A percentile compares a stretch with the other conserved stretches of the same genome.
Conservation (phyloP, 2,113 vertebrate species). For the Galeopterus variegatus region DNA sequence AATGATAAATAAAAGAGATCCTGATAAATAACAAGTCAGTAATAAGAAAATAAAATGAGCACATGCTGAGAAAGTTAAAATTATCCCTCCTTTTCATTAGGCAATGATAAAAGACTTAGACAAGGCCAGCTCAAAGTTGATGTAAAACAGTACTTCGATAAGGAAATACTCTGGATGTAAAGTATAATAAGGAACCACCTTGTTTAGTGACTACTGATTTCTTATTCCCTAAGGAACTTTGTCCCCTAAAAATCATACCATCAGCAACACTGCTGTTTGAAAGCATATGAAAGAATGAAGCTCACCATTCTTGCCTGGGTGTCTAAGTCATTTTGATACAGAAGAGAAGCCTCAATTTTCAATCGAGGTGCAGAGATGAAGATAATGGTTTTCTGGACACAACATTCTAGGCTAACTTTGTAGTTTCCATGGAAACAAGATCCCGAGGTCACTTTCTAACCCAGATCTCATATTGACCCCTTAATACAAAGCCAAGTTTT, state of each 20-base stretch:
- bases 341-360: neutral
- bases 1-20: neutral
- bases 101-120: neutral
- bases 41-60: neutral
- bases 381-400: neutral
- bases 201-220: slow-evolving; percentile 27
- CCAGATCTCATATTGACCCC: neutral
- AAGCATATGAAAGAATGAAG: neutral
- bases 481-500: slow-evolving; percentile 31
- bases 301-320: neutral
- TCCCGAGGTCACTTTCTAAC: neutral
- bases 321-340: neutral
- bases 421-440: neutral
- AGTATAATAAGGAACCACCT: neutral
- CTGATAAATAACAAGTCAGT: neutral
- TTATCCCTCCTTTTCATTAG: neutral
- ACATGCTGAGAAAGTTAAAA: neutral
- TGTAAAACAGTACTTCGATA: neutral
- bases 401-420: neutral
- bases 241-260: neutral
- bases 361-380: neutral
- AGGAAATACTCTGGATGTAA: neutral
- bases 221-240: neutral
- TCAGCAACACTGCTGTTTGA: neutral
- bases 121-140: neutral